Evolutionary conservation across 2,797 vertebrate genomes (phyloP).

Genomic region (Sylvia borin): DNA sequence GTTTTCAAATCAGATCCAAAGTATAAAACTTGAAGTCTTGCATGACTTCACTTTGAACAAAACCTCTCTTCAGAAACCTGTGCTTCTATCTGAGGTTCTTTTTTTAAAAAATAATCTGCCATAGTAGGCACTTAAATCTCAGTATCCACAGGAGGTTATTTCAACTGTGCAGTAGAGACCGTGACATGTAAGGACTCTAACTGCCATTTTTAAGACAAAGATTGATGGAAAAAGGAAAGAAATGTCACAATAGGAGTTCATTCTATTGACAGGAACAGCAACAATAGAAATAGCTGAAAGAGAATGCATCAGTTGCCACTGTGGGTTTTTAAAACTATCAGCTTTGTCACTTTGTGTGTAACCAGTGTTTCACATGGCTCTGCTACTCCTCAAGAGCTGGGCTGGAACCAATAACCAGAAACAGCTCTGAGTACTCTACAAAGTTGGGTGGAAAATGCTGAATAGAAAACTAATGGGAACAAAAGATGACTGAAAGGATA

Average conservation of each 20-base stretch:
- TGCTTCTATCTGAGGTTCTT: background rate
- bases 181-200: background rate
- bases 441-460: background rate
- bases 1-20: background rate
- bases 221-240: slow-evolving; percentile 24
- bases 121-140: background rate
- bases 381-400: background rate
- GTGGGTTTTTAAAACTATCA: background rate
- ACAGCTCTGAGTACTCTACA: background rate
- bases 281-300: background rate
- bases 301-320: background rate
- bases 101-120: background rate
- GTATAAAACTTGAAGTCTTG: background rate
- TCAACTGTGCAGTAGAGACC: background rate
- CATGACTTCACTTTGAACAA: background rate
- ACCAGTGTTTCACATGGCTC: background rate
- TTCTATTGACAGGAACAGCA: background rate
- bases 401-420: background rate
- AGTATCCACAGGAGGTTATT: background rate
- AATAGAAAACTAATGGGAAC: background rate
- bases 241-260: background rate
- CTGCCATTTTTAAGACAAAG: slow-evolving; percentile 41
- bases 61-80: background rate
- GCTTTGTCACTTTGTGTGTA: background rate
- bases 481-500: background rate